Evolutionary conservation across 2,113 vertebrate genomes (phyloP).

Genomic region (Sitta europaea): DNA sequence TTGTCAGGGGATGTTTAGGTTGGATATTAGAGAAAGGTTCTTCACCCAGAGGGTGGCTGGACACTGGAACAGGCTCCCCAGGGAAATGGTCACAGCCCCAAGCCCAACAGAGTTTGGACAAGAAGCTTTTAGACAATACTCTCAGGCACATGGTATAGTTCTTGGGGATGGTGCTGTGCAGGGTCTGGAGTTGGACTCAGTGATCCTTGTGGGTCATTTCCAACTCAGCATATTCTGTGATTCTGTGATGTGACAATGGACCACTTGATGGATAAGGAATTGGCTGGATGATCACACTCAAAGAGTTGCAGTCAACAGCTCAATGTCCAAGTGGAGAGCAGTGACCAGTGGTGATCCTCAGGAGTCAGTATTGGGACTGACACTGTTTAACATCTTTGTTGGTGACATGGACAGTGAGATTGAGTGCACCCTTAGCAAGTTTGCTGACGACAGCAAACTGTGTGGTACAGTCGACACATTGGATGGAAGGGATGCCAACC

Average conservation of each 20-base stretch:
- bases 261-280: background rate
- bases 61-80: no score
- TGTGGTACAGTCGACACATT: background rate
- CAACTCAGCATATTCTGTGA: no score
- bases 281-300: background rate
- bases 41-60: no score
- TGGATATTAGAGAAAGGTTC: no score
- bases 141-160: no score
- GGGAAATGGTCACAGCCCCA: no score
- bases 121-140: no score
- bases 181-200: no score
- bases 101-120: no score
- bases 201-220: no score
- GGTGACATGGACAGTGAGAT: background rate
- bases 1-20: no score
- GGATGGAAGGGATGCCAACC: background rate
- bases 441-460: background rate
- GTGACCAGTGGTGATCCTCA: background rate
- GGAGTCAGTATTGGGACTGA: background rate
- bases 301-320: background rate
- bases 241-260: background rate
- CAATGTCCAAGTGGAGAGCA: background rate
- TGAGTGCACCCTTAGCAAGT: background rate
- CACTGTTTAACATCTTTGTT: background rate
- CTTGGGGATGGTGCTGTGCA: no score